Percentiles rank a stretch among this genome's conserved stretches.
Evolutionary conservation across 2,797 vertebrate species (phyloP).

Genomic region (Cyprinodon diabolis): DNA sequence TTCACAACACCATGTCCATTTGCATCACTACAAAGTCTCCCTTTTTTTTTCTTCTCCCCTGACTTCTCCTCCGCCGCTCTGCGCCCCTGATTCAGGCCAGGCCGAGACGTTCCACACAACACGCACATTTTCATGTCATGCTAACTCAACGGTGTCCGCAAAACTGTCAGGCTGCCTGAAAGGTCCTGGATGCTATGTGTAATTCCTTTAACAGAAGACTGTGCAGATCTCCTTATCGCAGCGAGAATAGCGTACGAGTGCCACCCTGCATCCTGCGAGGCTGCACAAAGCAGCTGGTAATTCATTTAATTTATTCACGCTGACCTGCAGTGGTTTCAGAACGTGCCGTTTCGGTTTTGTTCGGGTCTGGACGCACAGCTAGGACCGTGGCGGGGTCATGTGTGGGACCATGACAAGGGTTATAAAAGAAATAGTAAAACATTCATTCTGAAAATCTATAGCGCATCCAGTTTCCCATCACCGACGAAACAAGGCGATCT

Average conservation of each 20-base stretch:
- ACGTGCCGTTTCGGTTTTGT: constrained; percentile 28
- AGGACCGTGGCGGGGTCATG: constrained; percentile 55
- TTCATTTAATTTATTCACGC: constrained; percentile 80
- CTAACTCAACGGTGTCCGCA: constrained; percentile 66
- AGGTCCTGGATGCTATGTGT: constrained; percentile 71
- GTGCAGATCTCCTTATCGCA: constrained; percentile 71
- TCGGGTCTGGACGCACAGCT: constrained; percentile 44
- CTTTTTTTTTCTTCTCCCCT: constrained; percentile 8
- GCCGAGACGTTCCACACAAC: constrained; percentile 41
- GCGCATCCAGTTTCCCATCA: not conserved
- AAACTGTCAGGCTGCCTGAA: constrained; percentile 74
- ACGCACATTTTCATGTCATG: constrained; percentile 64
- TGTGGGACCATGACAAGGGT: constrained; percentile 47
- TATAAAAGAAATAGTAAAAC: constrained; percentile 14
- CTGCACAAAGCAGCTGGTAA: constrained; percentile 71
- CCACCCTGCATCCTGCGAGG: constrained; percentile 72
- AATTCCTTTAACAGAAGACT: constrained; percentile 81
- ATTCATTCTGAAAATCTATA: not conserved
- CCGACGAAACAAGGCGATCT: constrained; percentile 28
- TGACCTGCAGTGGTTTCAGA: constrained; percentile 46
- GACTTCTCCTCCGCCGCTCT: constrained; percentile 35
- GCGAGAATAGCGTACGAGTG: constrained; percentile 67
- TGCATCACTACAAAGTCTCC: constrained; percentile 64
- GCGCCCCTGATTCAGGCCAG: constrained; percentile 26
- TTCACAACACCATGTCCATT: constrained; percentile 60